Evolutionary conservation across 1,140 invertebrate genomes (phyloP), one percentile per base, ranked within the genome.

Genomic region (Leptopilina clavipes): DNA sequence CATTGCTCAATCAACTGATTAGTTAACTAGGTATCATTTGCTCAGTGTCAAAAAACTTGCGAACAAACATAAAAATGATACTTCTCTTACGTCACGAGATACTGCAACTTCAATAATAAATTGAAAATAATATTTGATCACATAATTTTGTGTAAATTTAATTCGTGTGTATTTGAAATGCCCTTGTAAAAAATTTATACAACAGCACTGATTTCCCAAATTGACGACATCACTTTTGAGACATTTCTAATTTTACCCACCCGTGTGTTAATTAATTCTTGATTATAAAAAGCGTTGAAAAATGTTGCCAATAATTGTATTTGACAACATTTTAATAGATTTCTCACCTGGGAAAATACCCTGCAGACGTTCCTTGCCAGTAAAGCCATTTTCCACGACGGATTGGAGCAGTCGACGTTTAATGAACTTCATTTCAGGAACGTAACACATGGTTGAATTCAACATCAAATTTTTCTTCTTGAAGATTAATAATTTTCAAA

Each of bases 341-440:
- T 10, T 45, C 40, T 86, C 88, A 90, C 89, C 88, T 89, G 89
- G 3, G 86, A 85, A 71, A 90, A 82, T 76, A 86, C 75, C 74
- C 86, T 88, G 78, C 84, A 89, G 77, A 88, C 81, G 74, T 89
- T 90, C 75, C 86, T 88, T 70, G 83, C 83, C 43, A 90, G 78
- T 76, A 90, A 79, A 86, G 89, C 88, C 89, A 90, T 90, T 87
- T 88, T 89, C 82, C 70, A 82, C 73, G 73, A 80, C 79, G 77
- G 79, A 85, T 76, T 72, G 56, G 70, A 79, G 75, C 59, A 75
- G 52, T 44, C 40, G 70, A 75, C 44, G 37, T 59, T 40, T 65
- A 31, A 70, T 71, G 73, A 72, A 40, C 44, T 71, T 71, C 0
- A 43, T 44, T 11, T 10, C 75, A 81, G 76, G 75, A 43, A 5